These are phyloP conservation scores for Linurgus olivaceus DNA, from an alignment of 2,797 vertebrate species.

Conservation along the genomic window DNA sequence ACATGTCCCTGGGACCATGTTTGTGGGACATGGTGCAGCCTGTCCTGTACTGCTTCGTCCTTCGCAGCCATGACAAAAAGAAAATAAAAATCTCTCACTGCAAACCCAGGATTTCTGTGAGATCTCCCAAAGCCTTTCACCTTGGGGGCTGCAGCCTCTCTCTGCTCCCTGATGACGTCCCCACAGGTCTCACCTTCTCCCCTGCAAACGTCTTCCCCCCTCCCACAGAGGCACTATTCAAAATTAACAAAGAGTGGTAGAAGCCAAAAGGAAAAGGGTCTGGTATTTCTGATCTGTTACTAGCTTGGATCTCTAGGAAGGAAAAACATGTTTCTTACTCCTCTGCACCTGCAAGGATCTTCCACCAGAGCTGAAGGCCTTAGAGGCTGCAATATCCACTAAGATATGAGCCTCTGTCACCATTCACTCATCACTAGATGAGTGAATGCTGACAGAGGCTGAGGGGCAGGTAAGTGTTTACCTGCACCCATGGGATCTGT, in stretches of 20 bases:
- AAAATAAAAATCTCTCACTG: not conserved
- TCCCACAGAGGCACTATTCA: not conserved
- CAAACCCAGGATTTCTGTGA: not conserved
- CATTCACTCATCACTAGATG: too few relatives aligned
- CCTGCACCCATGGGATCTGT: not conserved
- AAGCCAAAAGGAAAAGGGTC: not conserved
- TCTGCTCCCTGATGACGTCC: not conserved
- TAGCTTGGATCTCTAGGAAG: not conserved
- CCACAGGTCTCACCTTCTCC: not conserved
- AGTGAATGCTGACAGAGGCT: not conserved
- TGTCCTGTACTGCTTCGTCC: not conserved
- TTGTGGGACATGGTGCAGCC: not conserved
- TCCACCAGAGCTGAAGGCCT: not conserved
- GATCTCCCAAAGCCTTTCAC: not conserved
- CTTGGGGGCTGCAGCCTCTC: not conserved
- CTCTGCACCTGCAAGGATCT: not conserved
- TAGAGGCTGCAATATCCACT: not conserved
- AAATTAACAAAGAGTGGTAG: not conserved
- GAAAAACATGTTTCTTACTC: not conserved
- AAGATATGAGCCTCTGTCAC: too few relatives aligned
- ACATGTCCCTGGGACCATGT: not conserved
- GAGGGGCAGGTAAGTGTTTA: not conserved
- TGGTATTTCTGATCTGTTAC: not conserved
- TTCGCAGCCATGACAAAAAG: not conserved
- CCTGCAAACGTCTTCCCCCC: not conserved